Evolutionary conservation across 30 jellyfish, hydroid and myxozoan species (phyloP).

Genomic region (Cassiopea xamachana): DNA sequence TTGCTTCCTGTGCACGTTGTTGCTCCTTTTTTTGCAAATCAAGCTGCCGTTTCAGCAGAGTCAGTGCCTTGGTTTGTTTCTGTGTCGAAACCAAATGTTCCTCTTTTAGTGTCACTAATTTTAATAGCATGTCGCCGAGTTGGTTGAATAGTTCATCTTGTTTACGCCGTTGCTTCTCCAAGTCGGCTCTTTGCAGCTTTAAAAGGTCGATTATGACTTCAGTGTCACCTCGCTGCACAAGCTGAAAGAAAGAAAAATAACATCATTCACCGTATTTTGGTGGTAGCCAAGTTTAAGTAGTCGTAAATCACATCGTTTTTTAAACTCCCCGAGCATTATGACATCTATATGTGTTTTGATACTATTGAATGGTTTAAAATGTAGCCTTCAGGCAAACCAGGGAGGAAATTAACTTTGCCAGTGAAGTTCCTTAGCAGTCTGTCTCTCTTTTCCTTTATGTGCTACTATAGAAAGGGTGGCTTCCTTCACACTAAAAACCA

Average conservation of each 20-base stretch:
- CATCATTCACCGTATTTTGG: too few species aligned
- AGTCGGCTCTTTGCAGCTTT: conserved; percentile 78
- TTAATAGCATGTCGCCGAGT: conserved; percentile 84
- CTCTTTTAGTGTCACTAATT: conserved; percentile 85
- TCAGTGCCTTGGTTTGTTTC: conserved; percentile 88
- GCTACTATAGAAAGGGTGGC: too few species aligned
- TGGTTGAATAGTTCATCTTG: conserved; percentile 83
- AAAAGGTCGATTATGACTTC: conserved; percentile 63
- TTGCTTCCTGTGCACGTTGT: conserved; percentile 70
- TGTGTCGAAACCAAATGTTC: conserved; percentile 86
- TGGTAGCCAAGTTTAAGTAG: too few species aligned
- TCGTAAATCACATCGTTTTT: too few species aligned
- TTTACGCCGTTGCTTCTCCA: conserved; percentile 71
- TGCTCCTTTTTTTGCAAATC: conserved; percentile 83
- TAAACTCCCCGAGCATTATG: too few species aligned
- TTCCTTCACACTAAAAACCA: too few species aligned
- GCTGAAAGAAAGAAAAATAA: background rate
- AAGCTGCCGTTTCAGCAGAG: conserved; percentile 80
- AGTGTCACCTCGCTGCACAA: conserved; percentile 64
- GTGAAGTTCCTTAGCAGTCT: too few species aligned
- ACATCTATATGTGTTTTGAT: too few species aligned
- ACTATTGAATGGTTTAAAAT: too few species aligned
- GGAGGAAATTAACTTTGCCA: too few species aligned
- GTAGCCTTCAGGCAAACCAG: too few species aligned
- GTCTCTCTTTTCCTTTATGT: too few species aligned